These are phyloP conservation scores for Cyaniris semiargus DNA, from an alignment of 2,888 invertebrate genomes.

Conservation along the genomic window DNA sequence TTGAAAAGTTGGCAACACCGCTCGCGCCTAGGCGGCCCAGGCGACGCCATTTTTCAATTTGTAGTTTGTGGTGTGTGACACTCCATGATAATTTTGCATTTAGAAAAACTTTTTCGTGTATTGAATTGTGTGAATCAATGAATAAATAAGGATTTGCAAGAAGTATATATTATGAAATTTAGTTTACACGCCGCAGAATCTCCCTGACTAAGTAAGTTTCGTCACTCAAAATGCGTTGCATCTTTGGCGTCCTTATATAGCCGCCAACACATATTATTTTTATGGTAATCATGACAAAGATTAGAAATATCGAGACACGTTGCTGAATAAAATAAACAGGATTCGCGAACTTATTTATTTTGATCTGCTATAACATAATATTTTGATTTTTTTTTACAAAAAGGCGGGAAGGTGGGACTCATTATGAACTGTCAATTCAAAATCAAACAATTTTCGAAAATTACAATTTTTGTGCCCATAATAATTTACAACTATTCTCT, in stretches of 20 bases:
- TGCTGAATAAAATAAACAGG: background rate
- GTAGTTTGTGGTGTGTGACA: background rate
- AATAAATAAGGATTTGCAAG: background rate
- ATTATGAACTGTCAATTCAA: constrained; percentile 4
- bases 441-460: background rate
- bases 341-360: background rate
- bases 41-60: background rate
- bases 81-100: background rate
- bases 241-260: constrained; percentile 15
- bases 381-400: background rate
- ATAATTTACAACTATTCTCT: too few species aligned
- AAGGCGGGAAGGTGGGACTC: constrained; percentile 8
- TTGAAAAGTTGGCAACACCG: too few species aligned
- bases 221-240: background rate
- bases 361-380: background rate
- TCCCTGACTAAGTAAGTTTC: constrained; percentile 18
- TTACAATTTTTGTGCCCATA: too few species aligned
- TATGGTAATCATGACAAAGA: background rate
- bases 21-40: too few species aligned
- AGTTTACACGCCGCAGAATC: background rate
- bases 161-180: constrained; percentile 12
- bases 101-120: background rate
- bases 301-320: background rate
- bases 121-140: background rate
- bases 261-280: constrained; percentile 19